Conservation (phyloP, 1,140 invertebrate genomes). For the Sitophilus oryzae region DNA sequence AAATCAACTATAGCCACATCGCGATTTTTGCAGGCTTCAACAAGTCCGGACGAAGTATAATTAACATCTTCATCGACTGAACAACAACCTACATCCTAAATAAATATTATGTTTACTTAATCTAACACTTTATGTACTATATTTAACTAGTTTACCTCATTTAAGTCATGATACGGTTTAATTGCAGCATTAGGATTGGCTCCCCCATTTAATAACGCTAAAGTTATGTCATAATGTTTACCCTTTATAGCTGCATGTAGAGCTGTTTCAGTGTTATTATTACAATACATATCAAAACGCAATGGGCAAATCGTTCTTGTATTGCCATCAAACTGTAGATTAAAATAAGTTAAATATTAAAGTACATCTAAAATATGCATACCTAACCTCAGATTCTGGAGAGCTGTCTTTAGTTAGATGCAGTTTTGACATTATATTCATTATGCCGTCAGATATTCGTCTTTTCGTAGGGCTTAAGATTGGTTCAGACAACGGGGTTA, state of each 20-base stretch:
- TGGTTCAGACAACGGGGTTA: conserved; percentile 43
- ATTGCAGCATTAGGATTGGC: conserved; percentile 65
- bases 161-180: conserved; percentile 48
- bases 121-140: not conserved
- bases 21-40: conserved; percentile 66
- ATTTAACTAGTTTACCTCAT: conserved; percentile 34
- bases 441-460: conserved; percentile 80
- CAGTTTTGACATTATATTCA: conserved; percentile 77
- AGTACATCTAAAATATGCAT: conserved; percentile 1
- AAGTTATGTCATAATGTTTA: conserved; percentile 67
- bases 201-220: conserved; percentile 65
- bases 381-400: conserved; percentile 40
- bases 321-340: conserved; percentile 43
- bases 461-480: conserved; percentile 58
- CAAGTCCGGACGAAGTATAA: conserved; percentile 56
- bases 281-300: conserved; percentile 70
- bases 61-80: conserved; percentile 43
- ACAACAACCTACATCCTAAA: conserved; percentile 38
- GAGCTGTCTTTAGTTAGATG: conserved; percentile 52
- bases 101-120: conserved; percentile 17
- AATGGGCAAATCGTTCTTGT: conserved; percentile 60
- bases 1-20: conserved; percentile 60
- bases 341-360: conserved; percentile 4
- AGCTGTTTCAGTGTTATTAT: conserved; percentile 67
- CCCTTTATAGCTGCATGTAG: conserved; percentile 73